phyloP scores from a whole-genome alignment of 1,140 invertebrate species.

The Lamellibrachia luymesi region DNA sequence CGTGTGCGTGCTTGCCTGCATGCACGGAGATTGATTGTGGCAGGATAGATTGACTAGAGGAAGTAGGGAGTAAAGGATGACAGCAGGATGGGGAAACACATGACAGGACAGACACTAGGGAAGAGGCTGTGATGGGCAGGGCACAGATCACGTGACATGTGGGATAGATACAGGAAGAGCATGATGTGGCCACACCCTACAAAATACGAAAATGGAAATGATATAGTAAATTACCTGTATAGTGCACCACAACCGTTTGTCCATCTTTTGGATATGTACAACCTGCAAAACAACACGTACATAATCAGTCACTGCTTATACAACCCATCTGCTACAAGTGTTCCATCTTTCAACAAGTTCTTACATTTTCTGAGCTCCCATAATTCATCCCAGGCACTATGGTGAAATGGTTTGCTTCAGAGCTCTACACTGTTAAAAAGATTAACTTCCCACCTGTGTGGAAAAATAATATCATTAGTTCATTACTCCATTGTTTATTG shows the following conservation, averaged over 20 bases:
- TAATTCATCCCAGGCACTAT: too few species aligned
- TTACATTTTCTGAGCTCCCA: too few species aligned
- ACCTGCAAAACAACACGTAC: conserved; percentile 32
- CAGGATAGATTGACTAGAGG: not conserved
- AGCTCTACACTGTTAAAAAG: too few species aligned
- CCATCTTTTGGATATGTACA: conserved; percentile 33
- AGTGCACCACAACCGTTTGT: conserved; percentile 32
- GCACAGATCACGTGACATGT: not conserved
- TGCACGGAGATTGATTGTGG: too few species aligned
- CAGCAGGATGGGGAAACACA: not conserved
- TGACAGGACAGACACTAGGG: not conserved
- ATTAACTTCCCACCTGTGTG: too few species aligned
- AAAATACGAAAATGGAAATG: not conserved
- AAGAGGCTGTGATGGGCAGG: not conserved
- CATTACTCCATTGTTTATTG: too few species aligned
- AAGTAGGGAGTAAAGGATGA: not conserved
- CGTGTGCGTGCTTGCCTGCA: too few species aligned
- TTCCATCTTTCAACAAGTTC: not conserved
- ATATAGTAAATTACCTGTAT: conserved; percentile 30
- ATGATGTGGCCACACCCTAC: not conserved
- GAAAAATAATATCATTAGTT: too few species aligned
- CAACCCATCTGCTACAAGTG: not conserved
- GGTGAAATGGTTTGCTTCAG: too few species aligned
- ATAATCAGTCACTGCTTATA: not conserved
- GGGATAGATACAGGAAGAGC: not conserved